Base-by-base conservation (phyloP, 1,140 invertebrate species). In the Fopius arisanus region DNA sequence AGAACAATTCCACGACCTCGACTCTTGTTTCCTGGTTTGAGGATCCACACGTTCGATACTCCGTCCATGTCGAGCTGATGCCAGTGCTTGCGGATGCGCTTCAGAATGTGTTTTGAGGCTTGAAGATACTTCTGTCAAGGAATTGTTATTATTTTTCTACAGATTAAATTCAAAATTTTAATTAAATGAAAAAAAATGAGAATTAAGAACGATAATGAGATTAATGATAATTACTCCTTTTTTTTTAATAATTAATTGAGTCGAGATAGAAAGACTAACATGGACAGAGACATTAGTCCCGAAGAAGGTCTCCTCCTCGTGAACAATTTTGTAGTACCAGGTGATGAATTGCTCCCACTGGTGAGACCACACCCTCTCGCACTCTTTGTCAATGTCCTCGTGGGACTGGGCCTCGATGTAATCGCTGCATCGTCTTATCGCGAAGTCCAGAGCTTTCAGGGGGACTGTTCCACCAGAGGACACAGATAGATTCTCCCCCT, bases 11-110 rank as follows among this genome's bases (percentile, higher is more conserved):
- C 97, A 78, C 95, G 90, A 0, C 97, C 97, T 2, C 96, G 90
- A 75, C 96, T 98, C 84, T 96, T 95, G 67, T 96, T 96, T 12
- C 96, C 96, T 0, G 97, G 97, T 85, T 98, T 98, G 26, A 98
- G 90, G 77, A 98, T 98, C 97, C 97, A 98, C 67, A 97, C 92
- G 85, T 98, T 97, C 70, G 92, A 90, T 43, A 91, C 88, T 0
- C 96, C 96, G 83, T 97, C 96, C 74, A 95, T 90, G 0, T 93
- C 90, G 67, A 93, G 90, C 82, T 97, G 95, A 0, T 95, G 95
- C 93, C 94, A 96, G 82, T 91, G 91, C 54, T 87, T 89, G 37
- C 80, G 81, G 21, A 92, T 86, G 28, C 87, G 86, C 37, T 89
- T 87, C 10, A 93, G 79, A 33, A 91, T 87, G 9, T 88, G 83